phyloP scores from a whole-genome alignment of 2,797 vertebrate species.

The Sphaeramia orbicularis region DNA sequence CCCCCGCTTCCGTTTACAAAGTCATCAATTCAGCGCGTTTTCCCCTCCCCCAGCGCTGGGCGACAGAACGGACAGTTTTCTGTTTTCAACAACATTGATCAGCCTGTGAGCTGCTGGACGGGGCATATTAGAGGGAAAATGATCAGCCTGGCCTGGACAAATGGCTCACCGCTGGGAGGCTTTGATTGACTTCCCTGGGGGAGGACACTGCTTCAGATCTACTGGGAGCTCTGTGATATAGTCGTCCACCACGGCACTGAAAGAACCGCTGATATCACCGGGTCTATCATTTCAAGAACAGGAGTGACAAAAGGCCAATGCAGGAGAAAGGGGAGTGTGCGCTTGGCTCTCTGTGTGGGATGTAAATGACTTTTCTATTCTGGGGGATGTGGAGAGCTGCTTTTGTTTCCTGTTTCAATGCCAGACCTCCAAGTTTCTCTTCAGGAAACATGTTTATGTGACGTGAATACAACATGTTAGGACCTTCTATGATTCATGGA shows the following conservation, averaged over 20 bases:
- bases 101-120: slow-evolving; percentile 66
- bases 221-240: slow-evolving; percentile 60
- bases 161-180: slow-evolving; percentile 72
- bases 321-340: slow-evolving; percentile 57
- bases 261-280: slow-evolving; percentile 28
- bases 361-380: slow-evolving; percentile 69
- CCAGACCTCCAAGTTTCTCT: slow-evolving; percentile 26
- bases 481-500: no score
- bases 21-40: slow-evolving; percentile 78
- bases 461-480: not conserved
- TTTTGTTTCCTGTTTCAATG: slow-evolving; percentile 38
- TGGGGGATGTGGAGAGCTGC: slow-evolving; percentile 44
- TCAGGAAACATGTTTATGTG: slow-evolving; percentile 1
- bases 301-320: slow-evolving; percentile 55
- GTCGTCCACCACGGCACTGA: slow-evolving; percentile 39
- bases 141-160: slow-evolving; percentile 74
- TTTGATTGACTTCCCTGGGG: slow-evolving; percentile 79
- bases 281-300: slow-evolving; percentile 32
- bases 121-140: slow-evolving; percentile 79
- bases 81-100: slow-evolving; percentile 81
- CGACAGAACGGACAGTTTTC: slow-evolving; percentile 72
- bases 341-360: slow-evolving; percentile 59
- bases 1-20: slow-evolving; percentile 66
- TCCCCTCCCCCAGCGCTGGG: slow-evolving; percentile 48
- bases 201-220: slow-evolving; percentile 52